A percentile compares a stretch with the other conserved stretches of the same genome.
phyloP scores from a whole-genome alignment of 2,113 vertebrate genomes.

The Dolichallabes microphthalmus region DNA sequence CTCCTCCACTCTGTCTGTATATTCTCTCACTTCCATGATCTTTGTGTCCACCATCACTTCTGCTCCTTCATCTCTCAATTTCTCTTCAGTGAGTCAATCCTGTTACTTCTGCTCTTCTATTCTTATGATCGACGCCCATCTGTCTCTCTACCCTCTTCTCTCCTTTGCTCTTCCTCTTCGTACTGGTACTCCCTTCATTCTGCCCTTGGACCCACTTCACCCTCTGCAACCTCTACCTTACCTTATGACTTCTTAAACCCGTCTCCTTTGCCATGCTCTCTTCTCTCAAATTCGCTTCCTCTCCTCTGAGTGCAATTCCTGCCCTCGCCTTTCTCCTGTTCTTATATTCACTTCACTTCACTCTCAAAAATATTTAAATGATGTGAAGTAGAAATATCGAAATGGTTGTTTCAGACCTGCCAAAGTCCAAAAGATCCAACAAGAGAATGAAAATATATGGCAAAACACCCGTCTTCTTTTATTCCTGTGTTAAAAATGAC shows the following conservation, averaged over 20 bases:
- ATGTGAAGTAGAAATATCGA: not conserved
- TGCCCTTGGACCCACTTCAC: not conserved
- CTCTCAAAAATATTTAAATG: no score
- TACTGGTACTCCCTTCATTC: not conserved
- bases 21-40: not conserved
- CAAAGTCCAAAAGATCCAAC: not conserved
- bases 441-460: not conserved
- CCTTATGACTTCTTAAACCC: not conserved
- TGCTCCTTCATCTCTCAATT: not conserved
- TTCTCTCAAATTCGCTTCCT: not conserved
- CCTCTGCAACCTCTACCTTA: not conserved
- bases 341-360: not conserved
- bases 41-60: not conserved
- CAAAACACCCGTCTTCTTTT: not conserved
- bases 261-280: not conserved
- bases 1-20: not conserved
- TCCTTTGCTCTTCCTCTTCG: not conserved
- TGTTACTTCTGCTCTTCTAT: not conserved
- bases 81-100: not conserved
- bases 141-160: not conserved
- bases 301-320: not conserved
- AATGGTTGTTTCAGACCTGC: not conserved
- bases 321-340: not conserved
- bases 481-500: not conserved
- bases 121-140: not conserved